Evolutionary conservation across 2,797 vertebrate species (phyloP), one percentile per base, ranked within the genome.

Genomic region (Micropoecilia bifurca): DNA sequence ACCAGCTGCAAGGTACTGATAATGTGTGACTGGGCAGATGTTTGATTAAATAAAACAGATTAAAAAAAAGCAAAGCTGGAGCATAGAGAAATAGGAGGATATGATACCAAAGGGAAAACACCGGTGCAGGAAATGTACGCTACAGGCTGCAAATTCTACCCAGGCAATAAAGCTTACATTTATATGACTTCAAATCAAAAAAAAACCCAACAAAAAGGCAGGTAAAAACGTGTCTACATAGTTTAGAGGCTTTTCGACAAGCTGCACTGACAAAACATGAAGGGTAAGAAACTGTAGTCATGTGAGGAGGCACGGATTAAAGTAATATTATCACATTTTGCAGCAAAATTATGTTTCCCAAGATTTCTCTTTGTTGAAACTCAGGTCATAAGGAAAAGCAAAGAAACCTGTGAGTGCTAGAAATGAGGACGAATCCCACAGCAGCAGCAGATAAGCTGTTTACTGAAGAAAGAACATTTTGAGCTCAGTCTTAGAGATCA

Each of bases 11-110:
- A 75, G 77, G 55, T 50, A 36, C 79, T 71, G 77, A 74, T 81
- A 73, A 75, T 77, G 48, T 81, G 76, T 6, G 14, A 80, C 57
- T 6, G 39, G 28, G 30, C 74, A 47, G 43, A 45, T 10, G 18
- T 83, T 82, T 83, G 18, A 88, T 83, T 80, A 50, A 76, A 82
- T 75, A 69, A 80, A 12, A 48, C 57, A 66, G 43, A 63, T n/a
- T 3, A 22, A 48, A 7, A 43, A 28, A 71, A 71, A 41, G 6
- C 0, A 22, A 81, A 75, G 79, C 18, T 61, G 41, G 68, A 71
- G 73, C 55, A 18, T 10, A 12, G 43, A 59, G 80, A 83, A 43
- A 73, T 6, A 71, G 41, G 12, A 71, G 68, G 41, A 45, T 45
- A 71, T 68, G 36, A 68, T 71, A 71, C 41, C 68, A 71, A 45